Conservation (phyloP, 30 jellyfish, hydroid and myxozoan species). For the Aurelia aurita complex sp. Pacific region DNA sequence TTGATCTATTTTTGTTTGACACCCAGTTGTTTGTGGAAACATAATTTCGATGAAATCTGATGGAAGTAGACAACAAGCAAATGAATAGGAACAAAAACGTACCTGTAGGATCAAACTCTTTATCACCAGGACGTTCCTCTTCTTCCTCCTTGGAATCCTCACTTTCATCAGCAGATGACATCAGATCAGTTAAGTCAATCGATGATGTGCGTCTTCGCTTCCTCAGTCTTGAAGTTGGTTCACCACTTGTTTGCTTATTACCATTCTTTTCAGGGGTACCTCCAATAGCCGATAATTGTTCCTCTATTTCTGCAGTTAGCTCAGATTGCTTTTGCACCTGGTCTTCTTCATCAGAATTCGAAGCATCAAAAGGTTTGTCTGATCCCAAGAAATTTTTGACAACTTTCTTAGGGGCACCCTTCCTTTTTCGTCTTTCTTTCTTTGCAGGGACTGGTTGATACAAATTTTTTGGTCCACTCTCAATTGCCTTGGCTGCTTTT, state of each 20-base stretch:
- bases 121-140: constrained; percentile 10
- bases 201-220: no score
- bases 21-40: no score
- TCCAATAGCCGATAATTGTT: no score
- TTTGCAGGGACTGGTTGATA: not conserved
- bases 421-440: constrained; percentile 18
- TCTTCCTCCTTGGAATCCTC: not conserved
- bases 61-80: not conserved
- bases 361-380: not conserved
- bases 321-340: no score
- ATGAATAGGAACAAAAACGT: not conserved
- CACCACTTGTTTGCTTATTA: no score
- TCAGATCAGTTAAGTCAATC: no score
- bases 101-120: constrained; percentile 18
- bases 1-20: no score
- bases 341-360: not conserved
- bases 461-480: not conserved
- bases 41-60: no score
- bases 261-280: no score
- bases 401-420: constrained; percentile 46
- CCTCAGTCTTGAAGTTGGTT: no score
- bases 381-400: not conserved
- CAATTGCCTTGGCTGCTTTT: not conserved
- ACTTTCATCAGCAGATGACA: not conserved
- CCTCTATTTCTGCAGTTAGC: not conserved